phyloP scores from a whole-genome alignment of 2,797 vertebrate genomes.

The Buceros bicornis region DNA sequence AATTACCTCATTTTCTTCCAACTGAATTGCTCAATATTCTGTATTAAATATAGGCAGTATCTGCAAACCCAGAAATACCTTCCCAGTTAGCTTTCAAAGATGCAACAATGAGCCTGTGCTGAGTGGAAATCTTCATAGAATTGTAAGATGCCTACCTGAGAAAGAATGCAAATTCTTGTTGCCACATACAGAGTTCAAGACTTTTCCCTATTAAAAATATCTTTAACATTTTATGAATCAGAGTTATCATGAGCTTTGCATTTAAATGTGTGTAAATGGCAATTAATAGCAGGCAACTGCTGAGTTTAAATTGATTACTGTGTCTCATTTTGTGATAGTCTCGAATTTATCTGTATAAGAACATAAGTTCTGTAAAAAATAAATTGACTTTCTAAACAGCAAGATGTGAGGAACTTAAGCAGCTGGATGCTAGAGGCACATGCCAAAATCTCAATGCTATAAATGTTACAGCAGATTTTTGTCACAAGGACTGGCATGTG shows the following conservation, averaged over 20 bases:
- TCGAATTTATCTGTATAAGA: constrained; percentile 74
- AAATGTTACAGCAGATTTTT: constrained; percentile 51
- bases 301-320: constrained; percentile 80
- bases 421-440: constrained; percentile 68
- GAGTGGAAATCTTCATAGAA: not conserved
- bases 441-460: constrained; percentile 48
- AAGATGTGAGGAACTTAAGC: constrained; percentile 68
- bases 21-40: not conserved
- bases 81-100: not conserved
- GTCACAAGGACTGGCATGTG: constrained; percentile 21
- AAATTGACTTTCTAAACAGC: constrained; percentile 75
- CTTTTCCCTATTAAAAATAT: constrained; percentile 66
- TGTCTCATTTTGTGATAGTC: constrained; percentile 68
- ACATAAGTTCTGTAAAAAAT: constrained; percentile 70
- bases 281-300: constrained; percentile 79
- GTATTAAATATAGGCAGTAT: not conserved
- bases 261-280: constrained; percentile 77
- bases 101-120: not conserved
- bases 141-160: constrained; percentile 23
- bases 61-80: not conserved
- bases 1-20: not conserved
- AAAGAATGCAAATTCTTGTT: constrained; percentile 39
- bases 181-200: constrained; percentile 47
- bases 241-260: constrained; percentile 70
- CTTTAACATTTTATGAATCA: constrained; percentile 72